These are phyloP conservation scores for Metaphire vulgaris DNA, from an alignment of 1,140 invertebrate species.

Conservation along the genomic window DNA sequence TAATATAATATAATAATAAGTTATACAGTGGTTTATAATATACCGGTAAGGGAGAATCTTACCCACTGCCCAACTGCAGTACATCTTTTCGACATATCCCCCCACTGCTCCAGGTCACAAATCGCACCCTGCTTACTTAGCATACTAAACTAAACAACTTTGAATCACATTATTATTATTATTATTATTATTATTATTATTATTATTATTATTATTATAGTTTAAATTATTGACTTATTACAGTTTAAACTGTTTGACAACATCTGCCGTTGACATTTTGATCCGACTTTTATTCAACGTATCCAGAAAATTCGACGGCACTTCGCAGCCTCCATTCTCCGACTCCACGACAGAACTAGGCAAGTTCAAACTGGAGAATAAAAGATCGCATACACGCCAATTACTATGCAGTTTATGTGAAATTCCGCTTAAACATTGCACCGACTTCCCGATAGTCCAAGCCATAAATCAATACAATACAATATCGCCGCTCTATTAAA, in stretches of 20 bases:
- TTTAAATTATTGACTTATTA: too few species aligned
- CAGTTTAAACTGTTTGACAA: too few species aligned
- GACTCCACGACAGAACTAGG: background rate
- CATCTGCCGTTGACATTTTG: background rate
- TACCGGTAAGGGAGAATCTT: too few species aligned
- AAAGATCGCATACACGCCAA: background rate
- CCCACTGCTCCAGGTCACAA: background rate
- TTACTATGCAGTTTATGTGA: background rate
- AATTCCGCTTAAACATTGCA: background rate
- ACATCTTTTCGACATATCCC: too few species aligned
- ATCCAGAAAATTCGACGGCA: background rate
- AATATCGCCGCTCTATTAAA: background rate
- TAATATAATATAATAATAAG: too few species aligned
- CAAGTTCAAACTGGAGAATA: background rate
- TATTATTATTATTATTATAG: too few species aligned
- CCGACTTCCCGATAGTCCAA: background rate
- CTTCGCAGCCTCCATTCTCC: background rate
- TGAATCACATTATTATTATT: too few species aligned
- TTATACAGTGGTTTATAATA: too few species aligned
- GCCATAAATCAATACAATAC: background rate
- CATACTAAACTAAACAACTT: background rate
- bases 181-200: too few species aligned
- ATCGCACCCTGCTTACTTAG: background rate
- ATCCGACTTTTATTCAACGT: background rate
- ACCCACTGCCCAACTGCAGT: too few species aligned